Percentiles rank a stretch among this genome's conserved stretches.
Conservation (phyloP, 2,888 invertebrate species). For the Drosophila longiperda region DNA sequence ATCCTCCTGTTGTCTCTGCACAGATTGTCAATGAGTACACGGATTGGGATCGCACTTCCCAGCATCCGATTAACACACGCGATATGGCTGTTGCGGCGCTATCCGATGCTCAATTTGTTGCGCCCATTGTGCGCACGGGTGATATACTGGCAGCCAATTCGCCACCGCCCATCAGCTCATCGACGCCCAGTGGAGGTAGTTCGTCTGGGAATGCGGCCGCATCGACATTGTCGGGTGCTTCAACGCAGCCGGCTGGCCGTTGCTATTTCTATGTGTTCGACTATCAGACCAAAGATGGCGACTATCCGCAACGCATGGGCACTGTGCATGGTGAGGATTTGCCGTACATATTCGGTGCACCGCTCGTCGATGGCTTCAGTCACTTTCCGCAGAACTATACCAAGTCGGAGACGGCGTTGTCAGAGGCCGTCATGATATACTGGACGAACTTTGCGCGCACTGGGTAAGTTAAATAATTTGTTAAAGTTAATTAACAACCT, state of each 20-base stretch:
- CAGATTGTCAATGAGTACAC: constrained; percentile 96
- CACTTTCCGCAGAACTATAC: constrained; percentile 96
- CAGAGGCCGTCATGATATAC: constrained; percentile 94
- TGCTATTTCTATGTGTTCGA: constrained; percentile 96
- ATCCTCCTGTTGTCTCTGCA: neutral
- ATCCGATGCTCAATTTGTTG: constrained; percentile 97
- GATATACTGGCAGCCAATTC: constrained; percentile 91
- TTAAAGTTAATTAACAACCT: neutral
- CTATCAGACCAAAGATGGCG: constrained; percentile 95
- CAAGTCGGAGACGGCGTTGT: constrained; percentile 92
- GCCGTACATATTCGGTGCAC: constrained; percentile 96
- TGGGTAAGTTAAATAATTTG: constrained; percentile 89
- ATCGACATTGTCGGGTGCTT: constrained; percentile 73
- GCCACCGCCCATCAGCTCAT: constrained; percentile 75
- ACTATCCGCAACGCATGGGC: constrained; percentile 96
- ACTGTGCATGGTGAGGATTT: constrained; percentile 97
- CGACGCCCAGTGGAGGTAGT: constrained; percentile 31
- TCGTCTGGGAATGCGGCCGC: constrained; percentile 76
- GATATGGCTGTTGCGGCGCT: constrained; percentile 96
- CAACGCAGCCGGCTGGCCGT: constrained; percentile 86
- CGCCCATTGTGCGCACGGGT: constrained; percentile 94
- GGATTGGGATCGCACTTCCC: constrained; percentile 97
- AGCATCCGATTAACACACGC: constrained; percentile 94
- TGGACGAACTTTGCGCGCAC: constrained; percentile 95
- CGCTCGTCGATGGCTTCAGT: constrained; percentile 91